These are phyloP conservation scores for Brachionus paranguensis DNA, from an alignment of 1,140 invertebrate genomes.

Conservation along the genomic window DNA sequence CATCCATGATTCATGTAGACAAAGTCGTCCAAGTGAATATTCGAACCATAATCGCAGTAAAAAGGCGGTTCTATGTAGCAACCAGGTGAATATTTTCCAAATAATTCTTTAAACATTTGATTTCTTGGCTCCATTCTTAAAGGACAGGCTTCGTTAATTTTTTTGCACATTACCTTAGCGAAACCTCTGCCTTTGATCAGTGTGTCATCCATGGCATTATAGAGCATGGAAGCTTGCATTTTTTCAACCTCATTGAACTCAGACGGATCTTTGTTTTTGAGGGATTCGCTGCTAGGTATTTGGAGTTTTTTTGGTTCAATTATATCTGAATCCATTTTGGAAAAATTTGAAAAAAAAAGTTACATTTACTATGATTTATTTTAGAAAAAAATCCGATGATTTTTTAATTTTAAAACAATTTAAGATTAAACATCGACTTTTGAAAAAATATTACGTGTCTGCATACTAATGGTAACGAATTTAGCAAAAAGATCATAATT, in stretches of 20 bases:
- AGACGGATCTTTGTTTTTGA: not conserved
- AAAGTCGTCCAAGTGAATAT: conserved; percentile 42
- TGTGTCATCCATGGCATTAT: not conserved
- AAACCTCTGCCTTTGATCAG: not conserved
- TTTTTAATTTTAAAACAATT: not conserved
- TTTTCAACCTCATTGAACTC: conserved; percentile 24
- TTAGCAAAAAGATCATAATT: not conserved
- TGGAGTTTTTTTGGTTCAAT: not conserved
- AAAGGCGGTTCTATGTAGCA: conserved; percentile 33
- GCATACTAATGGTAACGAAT: not conserved
- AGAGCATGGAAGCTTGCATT: not conserved
- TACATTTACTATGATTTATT: not conserved
- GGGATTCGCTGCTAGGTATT: not conserved
- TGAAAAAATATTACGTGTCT: not conserved
- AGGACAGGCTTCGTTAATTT: not conserved
- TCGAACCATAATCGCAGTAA: conserved; percentile 22
- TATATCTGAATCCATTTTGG: not conserved
- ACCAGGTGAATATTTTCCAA: not conserved
- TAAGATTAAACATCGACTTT: not conserved
- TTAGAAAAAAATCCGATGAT: not conserved
- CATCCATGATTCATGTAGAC: conserved; percentile 44
- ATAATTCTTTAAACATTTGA: not conserved
- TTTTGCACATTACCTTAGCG: not conserved
- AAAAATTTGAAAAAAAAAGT: not conserved
- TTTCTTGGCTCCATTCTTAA: not conserved